phyloP scores from a whole-genome alignment of 2,888 invertebrate genomes.

The Leucoptera coffeella region DNA sequence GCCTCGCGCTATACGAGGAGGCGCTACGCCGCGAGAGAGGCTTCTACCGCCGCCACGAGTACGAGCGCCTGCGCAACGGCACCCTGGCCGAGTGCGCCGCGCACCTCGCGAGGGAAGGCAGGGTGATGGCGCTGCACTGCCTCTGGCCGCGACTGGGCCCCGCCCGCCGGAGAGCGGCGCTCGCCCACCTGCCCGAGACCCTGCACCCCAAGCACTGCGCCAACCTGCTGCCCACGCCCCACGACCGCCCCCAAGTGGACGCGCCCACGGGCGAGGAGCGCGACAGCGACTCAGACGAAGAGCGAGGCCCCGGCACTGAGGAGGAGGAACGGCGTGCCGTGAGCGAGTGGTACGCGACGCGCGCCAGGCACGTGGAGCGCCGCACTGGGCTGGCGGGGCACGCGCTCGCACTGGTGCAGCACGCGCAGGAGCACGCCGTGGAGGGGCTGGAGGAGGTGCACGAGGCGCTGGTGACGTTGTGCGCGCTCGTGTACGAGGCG shows the following conservation, averaged over 20 bases:
- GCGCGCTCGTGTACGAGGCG: constrained; percentile 65
- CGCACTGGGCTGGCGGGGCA: constrained; percentile 59
- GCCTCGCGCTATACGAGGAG: constrained; percentile 49
- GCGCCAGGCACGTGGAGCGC: constrained; percentile 61
- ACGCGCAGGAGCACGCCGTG: constrained; percentile 27
- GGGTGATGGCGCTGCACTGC: constrained; percentile 60
- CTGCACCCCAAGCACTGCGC: neutral
- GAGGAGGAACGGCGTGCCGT: too few relatives aligned
- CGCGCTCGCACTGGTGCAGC: constrained; percentile 56
- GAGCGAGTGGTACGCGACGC: constrained; percentile 47
- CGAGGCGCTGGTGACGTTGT: constrained; percentile 49
- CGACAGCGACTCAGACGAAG: constrained; percentile 27
- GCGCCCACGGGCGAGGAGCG: constrained; percentile 41
- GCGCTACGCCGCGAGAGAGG: constrained; percentile 58
- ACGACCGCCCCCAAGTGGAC: constrained; percentile 33
- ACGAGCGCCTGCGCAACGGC: constrained; percentile 60
- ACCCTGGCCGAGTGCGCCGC: constrained; percentile 59
- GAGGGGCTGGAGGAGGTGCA: constrained; percentile 15
- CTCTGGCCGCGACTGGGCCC: constrained; percentile 63
- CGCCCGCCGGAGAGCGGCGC: too few relatives aligned
- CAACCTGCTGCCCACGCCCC: neutral
- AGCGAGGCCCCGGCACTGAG: constrained; percentile 8
- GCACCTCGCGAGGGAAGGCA: constrained; percentile 62
- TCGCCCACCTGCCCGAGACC: too few relatives aligned
- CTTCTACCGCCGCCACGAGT: constrained; percentile 59